phyloP scores from a whole-genome alignment of 2,797 vertebrate genomes.

The Tenualosa ilisha region DNA sequence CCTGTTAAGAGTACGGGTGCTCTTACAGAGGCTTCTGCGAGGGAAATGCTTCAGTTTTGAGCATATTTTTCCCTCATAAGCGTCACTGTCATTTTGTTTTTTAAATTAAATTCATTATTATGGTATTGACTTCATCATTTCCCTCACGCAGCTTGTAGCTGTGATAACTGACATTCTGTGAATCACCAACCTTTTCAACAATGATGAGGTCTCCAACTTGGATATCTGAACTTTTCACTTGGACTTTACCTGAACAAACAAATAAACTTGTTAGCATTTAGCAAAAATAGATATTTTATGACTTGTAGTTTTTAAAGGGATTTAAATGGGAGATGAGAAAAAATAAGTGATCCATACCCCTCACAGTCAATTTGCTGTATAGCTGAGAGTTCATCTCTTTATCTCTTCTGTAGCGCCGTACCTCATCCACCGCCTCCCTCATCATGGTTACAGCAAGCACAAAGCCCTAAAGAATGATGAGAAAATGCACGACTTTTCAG shows the following conservation, averaged over 20 bases:
- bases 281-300: neutral
- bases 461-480: slow-evolving; percentile 81
- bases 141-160: neutral
- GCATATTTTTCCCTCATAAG: neutral
- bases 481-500: slow-evolving; percentile 16
- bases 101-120: neutral
- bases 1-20: neutral
- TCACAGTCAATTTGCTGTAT: slow-evolving; percentile 93
- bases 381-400: slow-evolving; percentile 98
- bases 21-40: neutral
- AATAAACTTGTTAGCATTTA: neutral
- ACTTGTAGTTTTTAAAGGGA: neutral
- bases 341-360: slow-evolving; percentile 73
- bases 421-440: slow-evolving; percentile 92
- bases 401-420: slow-evolving; percentile 90
- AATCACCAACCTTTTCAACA: slow-evolving; percentile 89
- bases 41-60: neutral
- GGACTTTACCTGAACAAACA: slow-evolving; percentile 80
- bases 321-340: neutral
- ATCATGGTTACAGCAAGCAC: slow-evolving; percentile 91
- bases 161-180: neutral
- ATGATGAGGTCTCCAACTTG: slow-evolving; percentile 98
- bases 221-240: slow-evolving; percentile 98
- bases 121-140: neutral
- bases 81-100: neutral